Evolutionary conservation across 1,140 invertebrate species (phyloP), one percentile per base, ranked within the genome.

Genomic region (Philaenus spumarius): DNA sequence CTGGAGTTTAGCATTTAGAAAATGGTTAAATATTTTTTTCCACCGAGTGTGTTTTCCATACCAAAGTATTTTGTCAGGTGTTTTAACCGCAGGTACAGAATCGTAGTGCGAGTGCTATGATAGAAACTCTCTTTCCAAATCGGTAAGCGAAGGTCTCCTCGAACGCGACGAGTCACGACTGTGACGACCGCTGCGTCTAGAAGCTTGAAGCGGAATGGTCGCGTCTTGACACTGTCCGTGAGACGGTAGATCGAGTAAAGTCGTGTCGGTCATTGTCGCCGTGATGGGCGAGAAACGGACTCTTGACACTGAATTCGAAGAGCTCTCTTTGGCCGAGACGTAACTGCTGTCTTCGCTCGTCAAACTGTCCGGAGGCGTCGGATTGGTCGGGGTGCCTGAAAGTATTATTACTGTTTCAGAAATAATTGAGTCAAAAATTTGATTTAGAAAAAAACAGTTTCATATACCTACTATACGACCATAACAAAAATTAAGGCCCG

Each of bases 261-360:
- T 66, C 4, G 62, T 64, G 7, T 67, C 30, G 24, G 1, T 75
- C 72, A 2, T 70, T 62, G 26, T 74, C 73, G 40, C 52, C 12
- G 60, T 83, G 9, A 87, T 80, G 0, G 89, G 89, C 37, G 88
- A 91, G 72, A 93, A 93, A 1, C 89, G 76, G 1, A 92, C 88
- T 5, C 88, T 75, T 35, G 82, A 81, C 4, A 75, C 72, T 6
- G 75, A 77, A 2, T 81, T 79, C 59, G 79, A 79, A 4, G 80
- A 82, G 47, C 80, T 82, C 63, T 90, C 88, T 62, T 88, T 83
- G 1, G 89, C 88, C 1, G 89, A 92, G 35, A 89, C 80, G 68
- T 91, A 91, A 30, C 86, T 89, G 62, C 85, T 88, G 62, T 92
- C 89, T 51, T 91, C 89, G 63, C 87, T 90, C 0, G 87, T 87